Base-by-base conservation (phyloP, 2,888 invertebrate genomes). In the Loripinus fragilis region DNA sequence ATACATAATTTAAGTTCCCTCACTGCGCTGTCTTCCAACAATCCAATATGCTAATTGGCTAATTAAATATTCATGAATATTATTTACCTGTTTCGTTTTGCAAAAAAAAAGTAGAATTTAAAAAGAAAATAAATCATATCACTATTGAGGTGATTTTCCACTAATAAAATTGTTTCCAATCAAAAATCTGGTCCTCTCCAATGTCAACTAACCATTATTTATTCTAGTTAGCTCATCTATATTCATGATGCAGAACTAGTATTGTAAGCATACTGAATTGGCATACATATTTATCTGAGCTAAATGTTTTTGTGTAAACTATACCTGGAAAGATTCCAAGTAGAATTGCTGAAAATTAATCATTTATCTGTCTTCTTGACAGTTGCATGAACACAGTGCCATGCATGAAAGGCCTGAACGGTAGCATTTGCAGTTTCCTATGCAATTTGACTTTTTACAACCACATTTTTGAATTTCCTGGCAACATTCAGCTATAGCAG, bases 351-450 rank as follows among this genome's bases (percentile, higher is more conserved):
- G 7, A 10, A 10, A 10, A 50, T 12, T 20, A 15, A 20, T 12
- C 17, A 15, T 23, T 50, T 12, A 50, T 50, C 17, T 20, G 20
- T 50, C 50, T n/a, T 12, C n/a, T 7, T 55, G 55, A 28, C 55
- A 55, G 28, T 55, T 55, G 28, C 55, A 55, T 2, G 25, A 25
- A 7, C 55, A 17, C 23, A 55, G 30, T 28, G 23, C 55, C 7
- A 7, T 55, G 28, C 55, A 55, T 7, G 55, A 55, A 3, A 55
- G 28, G 17, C 55, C 55, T 7, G 55, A 55, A 10, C 55, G 30
- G 25, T 55, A 55, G 55, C 55, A 55, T 28, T 55, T 55, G 28
- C 28, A 55, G 28, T 55, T 55, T 28, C 55, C 55, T 7, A 28
- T 25, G 30, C 55, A 55, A 10, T 5, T 25, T 55, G 55, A 12